Evolutionary conservation across 1,140 invertebrate species (phyloP), one percentile per base, ranked within the genome.

Genomic region (Platyscapa corneri): DNA sequence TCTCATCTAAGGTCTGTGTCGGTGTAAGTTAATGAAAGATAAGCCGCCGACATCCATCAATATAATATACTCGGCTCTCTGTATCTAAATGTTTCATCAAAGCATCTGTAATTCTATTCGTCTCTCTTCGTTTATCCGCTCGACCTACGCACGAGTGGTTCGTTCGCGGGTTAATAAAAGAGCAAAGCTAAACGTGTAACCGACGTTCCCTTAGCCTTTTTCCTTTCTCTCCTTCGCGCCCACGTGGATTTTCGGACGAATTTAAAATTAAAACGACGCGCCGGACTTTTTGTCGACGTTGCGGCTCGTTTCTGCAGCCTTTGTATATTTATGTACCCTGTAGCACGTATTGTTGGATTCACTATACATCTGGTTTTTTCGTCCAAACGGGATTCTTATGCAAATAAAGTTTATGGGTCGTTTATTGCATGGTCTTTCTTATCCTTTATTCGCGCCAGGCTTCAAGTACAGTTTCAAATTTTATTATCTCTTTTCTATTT

Each of bases 181-280:
- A 65, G n/a, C 12, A 23, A 10, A 53, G 39, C 12, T 7, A 42
- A n/a, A 42, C 65, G 27, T 60, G 46, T 70, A 82, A 16, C 78
- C 72, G 64, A 27, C 20, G 20, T 67, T 34, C 56, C n/a, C 56
- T 67, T 49, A 0, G 6, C 23, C 32, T 20, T 37, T 39, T 34
- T 76, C n/a, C 60, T 67, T 27, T 46, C 30, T 78, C 83, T 42
- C 30, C 67, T 67, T 74, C 64, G 0, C 37, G 46, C 67, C 34
- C 67, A 74, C 53, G 7, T 64, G 23, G 5, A 39, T 85, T 80
- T 85, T 85, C 8, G 46, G 76, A 60, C 34, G 83, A 79, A 84
- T 84, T 84, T 84, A 56, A 83, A 83, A 83, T 83, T 83, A 46
- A 84, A 84, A 79, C 76, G 56, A 74, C 3, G 70, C 70, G 34